Evolutionary conservation across 37 sponge, comb jelly and placozoan genomes (phyloP).

Genomic region (Spongia lamella): DNA sequence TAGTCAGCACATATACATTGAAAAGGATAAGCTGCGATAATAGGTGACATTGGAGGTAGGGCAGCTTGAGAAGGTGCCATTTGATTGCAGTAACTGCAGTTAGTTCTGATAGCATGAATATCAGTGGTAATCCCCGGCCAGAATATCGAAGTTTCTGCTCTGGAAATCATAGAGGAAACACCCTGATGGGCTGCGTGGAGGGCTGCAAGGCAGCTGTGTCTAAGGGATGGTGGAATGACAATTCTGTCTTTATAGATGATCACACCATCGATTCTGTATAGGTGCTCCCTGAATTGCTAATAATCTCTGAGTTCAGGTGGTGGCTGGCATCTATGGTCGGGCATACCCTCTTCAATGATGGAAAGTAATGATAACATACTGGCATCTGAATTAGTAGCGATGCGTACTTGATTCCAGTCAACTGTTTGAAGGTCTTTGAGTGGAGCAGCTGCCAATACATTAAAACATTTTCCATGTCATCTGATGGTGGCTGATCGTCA

Average conservation of each 20-base stretch:
- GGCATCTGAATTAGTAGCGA: no score
- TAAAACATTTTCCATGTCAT: no score
- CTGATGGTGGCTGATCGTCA: no score
- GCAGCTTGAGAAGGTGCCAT: constrained; percentile 45
- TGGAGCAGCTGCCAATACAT: constrained; percentile 17
- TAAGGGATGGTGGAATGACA: no score
- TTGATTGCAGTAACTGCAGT: no score
- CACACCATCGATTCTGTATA: constrained; percentile 39
- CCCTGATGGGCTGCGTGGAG: constrained; percentile 39
- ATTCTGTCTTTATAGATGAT: constrained; percentile 36
- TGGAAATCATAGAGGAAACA: constrained; percentile 43
- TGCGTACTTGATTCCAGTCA: no score
- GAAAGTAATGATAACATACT: no score
- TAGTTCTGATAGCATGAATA: no score
- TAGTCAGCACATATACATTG: no score
- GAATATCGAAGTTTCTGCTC: no score
- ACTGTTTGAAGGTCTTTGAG: constrained; percentile 7
- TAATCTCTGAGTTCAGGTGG: constrained; percentile 26
- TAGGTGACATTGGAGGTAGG: constrained; percentile 33
- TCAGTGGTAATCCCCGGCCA: no score
- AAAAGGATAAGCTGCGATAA: not conserved
- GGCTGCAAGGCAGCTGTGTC: constrained; percentile 28
- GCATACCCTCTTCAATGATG: no score
- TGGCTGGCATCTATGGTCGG: constrained; percentile 19
- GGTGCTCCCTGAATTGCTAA: constrained; percentile 40